Base-by-base conservation (phyloP, 2,797 vertebrate genomes). In the Carduelis carduelis region DNA sequence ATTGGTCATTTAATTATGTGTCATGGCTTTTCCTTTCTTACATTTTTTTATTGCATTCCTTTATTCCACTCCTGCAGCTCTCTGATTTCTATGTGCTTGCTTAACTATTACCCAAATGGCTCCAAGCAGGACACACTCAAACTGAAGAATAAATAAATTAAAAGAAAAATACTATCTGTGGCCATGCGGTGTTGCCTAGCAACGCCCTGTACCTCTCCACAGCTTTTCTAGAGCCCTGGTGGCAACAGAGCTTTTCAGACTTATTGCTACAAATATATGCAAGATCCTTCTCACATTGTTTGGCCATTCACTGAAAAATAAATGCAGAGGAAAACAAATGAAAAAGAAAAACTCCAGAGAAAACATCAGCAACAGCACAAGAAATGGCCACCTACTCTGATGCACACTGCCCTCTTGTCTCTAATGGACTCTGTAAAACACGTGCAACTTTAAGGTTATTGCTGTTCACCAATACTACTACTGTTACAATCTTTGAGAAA, bases 51-150 rank as follows among this genome's bases (percentile, higher is more conserved):
- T 34, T 50, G 21, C 84, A 74, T 95, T 91, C 85, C 70, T 95
- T 89, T 90, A 83, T 94, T 94, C 76, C 70, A 59, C 57, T 95
- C 93, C 77, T 95, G 79, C 57, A 91, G 70, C 75, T 80, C 88
- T 95, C 94, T 52, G 68, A 93, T 92, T 96, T 96, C 79, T 90
- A 53, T 95, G 77, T 87, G 66, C 85, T 95, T 96, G 74, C 53
- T 91, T 97, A 95, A 93, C 91, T 95, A 96, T 91, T 94, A 96
- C 85, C 81, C 93, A 97, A 95, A 95, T 87, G 89, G 94, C 85
- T 93, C 66, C 92, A 97, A 95, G 89, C 87, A 96, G 94, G 89
- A 96, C 85, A 94, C 75, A 96, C 89, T 96, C 87, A 95, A 93
- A 96, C 90, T 64, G 80, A 95, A 93, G 95, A 97, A 96, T 82